A percentile compares a stretch with the other conserved stretches of the same genome.
These are phyloP conservation scores for Drosophila elegans DNA, from an alignment of 1,140 invertebrate species.

Conservation along the genomic window DNA sequence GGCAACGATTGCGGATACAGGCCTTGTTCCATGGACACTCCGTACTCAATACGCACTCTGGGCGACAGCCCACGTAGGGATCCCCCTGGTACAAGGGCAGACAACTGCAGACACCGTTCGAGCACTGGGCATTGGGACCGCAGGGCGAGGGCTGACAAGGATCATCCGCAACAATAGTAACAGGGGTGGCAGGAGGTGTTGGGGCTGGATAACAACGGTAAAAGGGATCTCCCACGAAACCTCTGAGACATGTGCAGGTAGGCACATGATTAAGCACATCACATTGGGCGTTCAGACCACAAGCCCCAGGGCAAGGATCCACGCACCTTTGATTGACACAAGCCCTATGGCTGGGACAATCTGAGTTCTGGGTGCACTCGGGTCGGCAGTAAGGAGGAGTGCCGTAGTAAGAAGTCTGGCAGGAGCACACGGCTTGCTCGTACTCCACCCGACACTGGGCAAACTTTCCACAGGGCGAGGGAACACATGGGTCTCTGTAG, in stretches of 20 bases:
- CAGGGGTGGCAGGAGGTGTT: conserved; percentile 85
- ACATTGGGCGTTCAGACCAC: conserved; percentile 91
- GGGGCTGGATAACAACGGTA: conserved; percentile 86
- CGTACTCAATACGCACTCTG: conserved; percentile 93
- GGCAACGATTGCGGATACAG: conserved; percentile 90
- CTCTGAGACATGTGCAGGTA: conserved; percentile 89
- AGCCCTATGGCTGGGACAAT: conserved; percentile 89
- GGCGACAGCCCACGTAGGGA: conserved; percentile 89
- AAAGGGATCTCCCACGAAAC: conserved; percentile 89
- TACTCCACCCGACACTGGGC: conserved; percentile 85
- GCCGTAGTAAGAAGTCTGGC: conserved; percentile 89
- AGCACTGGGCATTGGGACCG: conserved; percentile 91
- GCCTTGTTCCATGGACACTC: conserved; percentile 91
- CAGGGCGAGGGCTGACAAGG: conserved; percentile 91
- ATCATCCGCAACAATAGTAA: conserved; percentile 87
- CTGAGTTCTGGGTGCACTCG: conserved; percentile 89
- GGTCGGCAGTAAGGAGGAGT: conserved; percentile 90
- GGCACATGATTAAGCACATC: conserved; percentile 91
- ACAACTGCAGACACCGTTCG: conserved; percentile 85
- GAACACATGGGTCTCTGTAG: conserved; percentile 87
- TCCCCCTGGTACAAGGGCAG: conserved; percentile 91
- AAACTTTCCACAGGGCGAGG: conserved; percentile 91
- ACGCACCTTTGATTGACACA: conserved; percentile 93
- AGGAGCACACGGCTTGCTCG: conserved; percentile 88
- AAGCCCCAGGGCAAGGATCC: conserved; percentile 92